phyloP scores from a whole-genome alignment of 2,888 invertebrate genomes.

The Ecliptopera silaceata region DNA sequence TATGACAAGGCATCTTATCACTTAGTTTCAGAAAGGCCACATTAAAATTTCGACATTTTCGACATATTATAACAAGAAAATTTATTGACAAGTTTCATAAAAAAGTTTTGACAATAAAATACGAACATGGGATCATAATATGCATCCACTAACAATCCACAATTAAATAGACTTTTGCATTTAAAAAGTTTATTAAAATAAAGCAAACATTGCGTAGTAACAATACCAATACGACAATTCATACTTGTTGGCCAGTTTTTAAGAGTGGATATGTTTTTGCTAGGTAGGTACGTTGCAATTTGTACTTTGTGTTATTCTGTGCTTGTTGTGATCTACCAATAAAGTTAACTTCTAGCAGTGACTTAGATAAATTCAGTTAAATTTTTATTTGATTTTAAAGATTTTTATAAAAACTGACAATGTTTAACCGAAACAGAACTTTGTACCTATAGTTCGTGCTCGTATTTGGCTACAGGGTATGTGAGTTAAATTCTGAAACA shows the following conservation, averaged over 20 bases:
- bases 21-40: background rate
- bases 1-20: slow-evolving; percentile 4
- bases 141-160: too few species aligned
- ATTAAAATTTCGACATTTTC: background rate
- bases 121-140: too few species aligned
- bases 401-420: slow-evolving; percentile 15
- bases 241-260: background rate
- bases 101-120: too few species aligned
- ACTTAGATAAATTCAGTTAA: slow-evolving; percentile 13
- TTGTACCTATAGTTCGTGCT: background rate
- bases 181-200: too few species aligned
- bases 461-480: background rate
- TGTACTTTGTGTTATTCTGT: background rate
- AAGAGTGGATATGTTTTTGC: background rate
- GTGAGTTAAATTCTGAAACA: background rate
- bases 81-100: too few species aligned
- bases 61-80: too few species aligned
- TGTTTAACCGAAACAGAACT: too few species aligned
- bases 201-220: background rate
- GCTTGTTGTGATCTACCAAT: slow-evolving; percentile 17
- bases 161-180: too few species aligned
- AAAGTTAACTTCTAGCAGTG: slow-evolving; percentile 12
- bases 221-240: too few species aligned
- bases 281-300: background rate
- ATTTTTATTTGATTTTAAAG: slow-evolving; percentile 13